Evolutionary conservation across 2,797 vertebrate genomes (phyloP), one percentile per base, ranked within the genome.

Genomic region (Urophycis tenuis): DNA sequence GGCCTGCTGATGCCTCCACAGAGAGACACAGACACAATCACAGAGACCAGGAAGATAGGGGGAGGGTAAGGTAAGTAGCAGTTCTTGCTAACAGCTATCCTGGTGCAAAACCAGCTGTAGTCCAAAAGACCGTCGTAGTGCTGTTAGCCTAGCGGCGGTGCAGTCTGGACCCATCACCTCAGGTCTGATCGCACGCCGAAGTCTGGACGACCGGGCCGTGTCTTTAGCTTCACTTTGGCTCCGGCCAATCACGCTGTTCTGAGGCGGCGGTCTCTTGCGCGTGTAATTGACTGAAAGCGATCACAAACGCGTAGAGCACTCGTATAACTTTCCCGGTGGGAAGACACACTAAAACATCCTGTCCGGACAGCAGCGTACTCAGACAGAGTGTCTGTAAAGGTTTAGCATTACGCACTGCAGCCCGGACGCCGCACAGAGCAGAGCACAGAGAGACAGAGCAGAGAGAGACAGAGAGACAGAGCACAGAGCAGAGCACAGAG

Each of bases 1-100:
- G 78, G 83, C 77, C 76, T 86, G 77, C 74, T 83, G 81, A 84
- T 83, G 77, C 74, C 39, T 78, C 69, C 25, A 76, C 45, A 79
- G 53, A 81, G 19, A 17, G n/a, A 25, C 19, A 60, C 53, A 60
- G 22, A 60, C 53, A 9, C 53, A 60, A 60, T 60, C 53, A 60
- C 53, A 60, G 7, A 60, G 7, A 60, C 5, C 1, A 25, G 6
- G 7, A 60, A 60, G 33, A 74, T 10, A 22, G 35, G 17, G 77
- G 30, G 75, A 12, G 41, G 81, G 81, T 67, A 74, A 35, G 77
- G 81, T 25, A 29, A 64, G 14, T 49, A 49, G 41, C 49, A 60
- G 76, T 1, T 17, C 76, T 22, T 74, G 74, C 19, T 41, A 53
- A 29, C 30, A 35, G 45, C 49, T 75, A 76, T 35, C 74, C 73